Evolutionary conservation across 2,888 invertebrate species (phyloP).

Genomic region (Drosophila meridiana): DNA sequence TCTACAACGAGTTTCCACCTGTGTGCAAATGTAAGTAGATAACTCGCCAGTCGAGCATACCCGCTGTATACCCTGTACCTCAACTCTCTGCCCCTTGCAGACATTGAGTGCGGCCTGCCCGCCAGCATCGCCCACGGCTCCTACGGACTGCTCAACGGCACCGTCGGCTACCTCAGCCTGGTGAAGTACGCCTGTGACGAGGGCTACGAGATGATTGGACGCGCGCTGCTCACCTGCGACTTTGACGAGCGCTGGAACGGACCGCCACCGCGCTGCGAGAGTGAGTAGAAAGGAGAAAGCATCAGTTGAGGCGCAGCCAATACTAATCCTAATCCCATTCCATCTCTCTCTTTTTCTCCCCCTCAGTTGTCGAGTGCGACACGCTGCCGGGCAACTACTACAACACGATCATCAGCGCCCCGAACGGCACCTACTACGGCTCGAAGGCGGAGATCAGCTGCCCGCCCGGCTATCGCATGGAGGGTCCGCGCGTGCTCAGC

Average conservation of each 20-base stretch:
- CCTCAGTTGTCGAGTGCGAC: constrained; percentile 90
- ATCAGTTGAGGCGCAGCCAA: neutral
- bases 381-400: constrained; percentile 87
- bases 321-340: neutral
- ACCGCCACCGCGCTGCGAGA: constrained; percentile 94
- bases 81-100: constrained; percentile 84
- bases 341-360: constrained; percentile 2
- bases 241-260: constrained; percentile 97
- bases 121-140: constrained; percentile 93
- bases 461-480: constrained; percentile 88
- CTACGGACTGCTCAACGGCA: constrained; percentile 93
- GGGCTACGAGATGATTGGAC: constrained; percentile 94
- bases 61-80: neutral
- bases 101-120: constrained; percentile 95
- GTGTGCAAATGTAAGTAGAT: constrained; percentile 92
- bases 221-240: constrained; percentile 94
- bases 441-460: constrained; percentile 92
- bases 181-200: constrained; percentile 93
- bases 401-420: constrained; percentile 87
- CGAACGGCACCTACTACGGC: constrained; percentile 89
- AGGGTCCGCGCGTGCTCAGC: constrained; percentile 88
- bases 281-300: constrained; percentile 85
- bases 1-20: constrained; percentile 96
- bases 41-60: neutral
- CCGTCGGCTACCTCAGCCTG: constrained; percentile 93